A percentile compares a stretch with the other conserved stretches of the same genome.
Conservation (phyloP, 2,797 vertebrate genomes). For the Sparidentex hasta region DNA sequence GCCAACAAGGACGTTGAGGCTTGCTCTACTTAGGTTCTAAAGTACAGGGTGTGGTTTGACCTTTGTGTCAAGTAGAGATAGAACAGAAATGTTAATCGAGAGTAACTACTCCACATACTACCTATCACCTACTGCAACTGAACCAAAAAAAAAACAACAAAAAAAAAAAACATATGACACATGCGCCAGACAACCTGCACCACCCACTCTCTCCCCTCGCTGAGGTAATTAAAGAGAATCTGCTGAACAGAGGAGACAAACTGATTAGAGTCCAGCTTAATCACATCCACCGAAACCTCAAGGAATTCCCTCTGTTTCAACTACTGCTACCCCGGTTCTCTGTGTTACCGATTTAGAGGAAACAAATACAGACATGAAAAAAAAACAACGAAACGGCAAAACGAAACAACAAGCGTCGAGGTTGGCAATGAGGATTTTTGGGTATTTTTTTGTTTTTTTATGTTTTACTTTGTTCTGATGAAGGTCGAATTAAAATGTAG, state of each 20-base stretch:
- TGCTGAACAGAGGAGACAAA: slow-evolving; percentile 65
- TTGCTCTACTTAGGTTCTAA: slow-evolving; percentile 38
- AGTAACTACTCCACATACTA: slow-evolving; percentile 36
- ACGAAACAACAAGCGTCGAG: slow-evolving; percentile 7
- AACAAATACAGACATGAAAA: not conserved
- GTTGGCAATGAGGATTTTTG: slow-evolving; percentile 20
- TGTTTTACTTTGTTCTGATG: slow-evolving; percentile 58
- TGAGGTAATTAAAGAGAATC: slow-evolving; percentile 72
- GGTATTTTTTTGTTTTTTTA: slow-evolving; percentile 11
- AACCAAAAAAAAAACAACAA: not conserved
- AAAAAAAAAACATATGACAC: slow-evolving; percentile 8
- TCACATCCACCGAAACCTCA: slow-evolving; percentile 52
- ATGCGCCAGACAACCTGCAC: slow-evolving; percentile 11
- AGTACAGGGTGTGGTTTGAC: slow-evolving; percentile 55
- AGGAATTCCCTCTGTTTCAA: slow-evolving; percentile 31
- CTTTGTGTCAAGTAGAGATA: slow-evolving; percentile 41
- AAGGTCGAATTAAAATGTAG: slow-evolving; percentile 78
- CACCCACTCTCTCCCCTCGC: slow-evolving; percentile 29
- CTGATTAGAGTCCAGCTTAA: slow-evolving; percentile 72
- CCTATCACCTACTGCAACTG: slow-evolving; percentile 17
- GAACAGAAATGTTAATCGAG: slow-evolving; percentile 34
- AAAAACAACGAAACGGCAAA: not conserved
- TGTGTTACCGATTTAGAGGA: not conserved
- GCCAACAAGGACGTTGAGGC: slow-evolving; percentile 54
- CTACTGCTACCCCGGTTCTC: slow-evolving; percentile 14